These are phyloP conservation scores for Smithornis capensis DNA, from an alignment of 2,113 vertebrate species.

Conservation along the genomic window DNA sequence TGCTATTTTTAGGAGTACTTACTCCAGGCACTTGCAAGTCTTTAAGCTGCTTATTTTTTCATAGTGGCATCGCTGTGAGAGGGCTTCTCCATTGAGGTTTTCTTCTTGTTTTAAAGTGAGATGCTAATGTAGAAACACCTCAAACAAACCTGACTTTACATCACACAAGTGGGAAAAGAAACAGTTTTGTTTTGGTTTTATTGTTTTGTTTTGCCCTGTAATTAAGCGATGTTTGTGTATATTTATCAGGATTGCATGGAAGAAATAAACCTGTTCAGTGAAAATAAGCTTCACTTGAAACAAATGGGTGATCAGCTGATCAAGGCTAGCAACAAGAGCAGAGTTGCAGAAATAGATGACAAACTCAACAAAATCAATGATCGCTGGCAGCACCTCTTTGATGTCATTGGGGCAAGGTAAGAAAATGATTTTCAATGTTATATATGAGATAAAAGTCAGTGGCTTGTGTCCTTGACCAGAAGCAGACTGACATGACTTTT, in stretches of 20 bases:
- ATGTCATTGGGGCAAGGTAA: slow-evolving; percentile 91
- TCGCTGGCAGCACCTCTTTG: slow-evolving; percentile 92
- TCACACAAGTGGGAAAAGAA: background rate
- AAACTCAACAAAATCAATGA: slow-evolving; percentile 88
- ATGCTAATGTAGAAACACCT: background rate
- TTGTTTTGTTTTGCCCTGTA: background rate
- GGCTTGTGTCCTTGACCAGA: background rate
- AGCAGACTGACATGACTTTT: background rate
- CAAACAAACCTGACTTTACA: background rate
- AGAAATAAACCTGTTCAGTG: slow-evolving; percentile 92
- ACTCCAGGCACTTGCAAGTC: background rate
- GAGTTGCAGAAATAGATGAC: slow-evolving; percentile 85
- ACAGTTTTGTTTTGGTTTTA: background rate
- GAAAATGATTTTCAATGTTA: background rate
- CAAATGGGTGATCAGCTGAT: slow-evolving; percentile 90
- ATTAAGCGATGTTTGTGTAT: background rate
- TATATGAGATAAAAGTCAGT: background rate
- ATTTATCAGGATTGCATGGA: slow-evolving; percentile 90
- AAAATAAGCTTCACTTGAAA: slow-evolving; percentile 88
- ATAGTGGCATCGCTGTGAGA: background rate
- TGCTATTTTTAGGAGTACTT: background rate
- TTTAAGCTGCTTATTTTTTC: slow-evolving; percentile 27
- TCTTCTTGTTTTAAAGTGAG: background rate
- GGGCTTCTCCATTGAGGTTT: background rate
- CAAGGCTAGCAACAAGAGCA: slow-evolving; percentile 82